Conservation (phyloP, 2,797 vertebrate genomes). For the Alosa sapidissima region DNA sequence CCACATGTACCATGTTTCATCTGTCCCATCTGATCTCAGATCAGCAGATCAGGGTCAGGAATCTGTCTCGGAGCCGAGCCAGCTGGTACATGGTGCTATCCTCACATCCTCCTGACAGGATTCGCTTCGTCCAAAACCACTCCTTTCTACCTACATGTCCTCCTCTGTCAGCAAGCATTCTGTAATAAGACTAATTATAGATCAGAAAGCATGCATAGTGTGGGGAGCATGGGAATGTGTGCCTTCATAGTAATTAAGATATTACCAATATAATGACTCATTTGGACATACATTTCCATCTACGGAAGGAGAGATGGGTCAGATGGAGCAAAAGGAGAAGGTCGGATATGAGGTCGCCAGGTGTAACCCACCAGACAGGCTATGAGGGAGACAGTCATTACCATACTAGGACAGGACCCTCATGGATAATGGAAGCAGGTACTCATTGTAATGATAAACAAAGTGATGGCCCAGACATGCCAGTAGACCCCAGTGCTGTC, state of each 20-base stretch:
- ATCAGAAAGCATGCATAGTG: not conserved
- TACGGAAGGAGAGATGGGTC: not conserved
- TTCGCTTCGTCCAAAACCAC: not conserved
- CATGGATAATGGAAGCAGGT: constrained; percentile 83
- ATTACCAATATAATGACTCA: not conserved
- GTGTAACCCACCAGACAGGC: constrained; percentile 57
- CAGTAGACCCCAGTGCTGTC: not conserved
- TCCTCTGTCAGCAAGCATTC: not conserved
- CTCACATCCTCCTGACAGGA: not conserved
- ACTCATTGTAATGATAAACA: constrained; percentile 83
- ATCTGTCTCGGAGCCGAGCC: no score
- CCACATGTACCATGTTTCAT: not conserved
- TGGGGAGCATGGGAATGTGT: not conserved
- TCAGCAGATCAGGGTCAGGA: not conserved
- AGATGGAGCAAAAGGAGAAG: not conserved
- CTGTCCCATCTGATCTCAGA: not conserved
- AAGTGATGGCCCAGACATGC: not conserved
- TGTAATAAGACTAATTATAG: not conserved
- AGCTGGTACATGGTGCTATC: not conserved
- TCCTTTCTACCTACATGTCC: not conserved
- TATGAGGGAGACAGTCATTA: constrained; percentile 64
- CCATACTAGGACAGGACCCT: constrained; percentile 69
- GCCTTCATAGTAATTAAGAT: not conserved
- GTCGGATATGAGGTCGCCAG: constrained; percentile 46
- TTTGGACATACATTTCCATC: not conserved